These are phyloP conservation scores for Crocidura indochinensis DNA, from an alignment of 2,797 vertebrate species.

Conservation along the genomic window DNA sequence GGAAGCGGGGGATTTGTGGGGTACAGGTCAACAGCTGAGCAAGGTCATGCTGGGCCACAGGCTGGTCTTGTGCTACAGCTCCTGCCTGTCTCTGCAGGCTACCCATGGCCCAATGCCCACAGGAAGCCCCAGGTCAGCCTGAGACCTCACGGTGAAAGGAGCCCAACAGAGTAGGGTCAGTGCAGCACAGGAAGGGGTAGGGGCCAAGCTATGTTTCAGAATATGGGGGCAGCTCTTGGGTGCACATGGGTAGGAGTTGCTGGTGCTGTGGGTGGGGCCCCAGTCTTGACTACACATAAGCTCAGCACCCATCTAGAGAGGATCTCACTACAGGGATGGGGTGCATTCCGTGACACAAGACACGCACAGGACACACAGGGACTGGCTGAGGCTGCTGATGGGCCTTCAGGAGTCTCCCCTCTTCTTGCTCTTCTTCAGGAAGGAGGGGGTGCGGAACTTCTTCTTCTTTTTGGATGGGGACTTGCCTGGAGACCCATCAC, in stretches of 20 bases:
- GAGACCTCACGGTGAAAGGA: no score
- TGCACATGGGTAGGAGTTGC: no score
- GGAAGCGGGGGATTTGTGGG: neutral
- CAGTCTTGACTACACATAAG: no score
- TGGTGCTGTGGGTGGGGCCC: no score
- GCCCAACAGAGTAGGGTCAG: neutral
- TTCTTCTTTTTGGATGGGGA: conserved; percentile 99
- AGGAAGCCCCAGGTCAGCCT: no score
- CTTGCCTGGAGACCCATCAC: conserved; percentile 98
- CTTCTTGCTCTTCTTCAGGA: conserved; percentile 99
- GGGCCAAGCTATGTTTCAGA: no score
- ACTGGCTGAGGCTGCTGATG: conserved; percentile 73
- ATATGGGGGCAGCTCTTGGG: no score
- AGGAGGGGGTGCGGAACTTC: conserved; percentile 99
- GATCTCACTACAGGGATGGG: conserved; percentile 81
- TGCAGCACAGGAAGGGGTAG: neutral
- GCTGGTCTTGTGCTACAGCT: no score
- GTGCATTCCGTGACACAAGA: conserved; percentile 89
- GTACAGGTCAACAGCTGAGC: neutral
- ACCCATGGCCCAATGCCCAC: no score
- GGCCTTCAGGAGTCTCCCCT: conserved; percentile 95
- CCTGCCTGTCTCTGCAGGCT: no score
- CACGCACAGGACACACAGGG: conserved; percentile 89
- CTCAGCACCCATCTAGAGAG: conserved; percentile 58
- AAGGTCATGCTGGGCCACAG: neutral